These are phyloP conservation scores for Camelus bactrianus DNA, from an alignment of 2,113 vertebrate genomes.

Conservation along the genomic window DNA sequence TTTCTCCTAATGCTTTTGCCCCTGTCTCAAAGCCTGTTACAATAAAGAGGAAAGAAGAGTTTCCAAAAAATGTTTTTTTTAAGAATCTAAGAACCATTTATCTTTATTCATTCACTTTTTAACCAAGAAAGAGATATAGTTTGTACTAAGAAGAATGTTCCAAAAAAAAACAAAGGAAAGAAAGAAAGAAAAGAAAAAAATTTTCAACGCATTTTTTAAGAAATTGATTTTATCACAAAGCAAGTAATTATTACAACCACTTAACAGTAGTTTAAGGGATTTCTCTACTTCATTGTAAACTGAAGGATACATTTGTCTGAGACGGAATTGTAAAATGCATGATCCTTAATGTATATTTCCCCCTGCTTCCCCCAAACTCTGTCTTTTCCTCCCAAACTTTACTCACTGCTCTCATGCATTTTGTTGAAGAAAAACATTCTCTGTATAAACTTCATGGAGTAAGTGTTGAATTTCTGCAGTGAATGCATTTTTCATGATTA, in stretches of 20 bases:
- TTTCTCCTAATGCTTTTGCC: constrained; percentile 44
- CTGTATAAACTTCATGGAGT: constrained; percentile 41
- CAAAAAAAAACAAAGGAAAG: neutral
- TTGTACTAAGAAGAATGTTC: neutral
- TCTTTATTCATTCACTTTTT: constrained; percentile 1
- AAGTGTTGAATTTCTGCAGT: constrained; percentile 53
- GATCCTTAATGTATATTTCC: constrained; percentile 17
- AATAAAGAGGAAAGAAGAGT: constrained; percentile 57
- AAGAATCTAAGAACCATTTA: neutral
- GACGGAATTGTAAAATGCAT: constrained; percentile 18
- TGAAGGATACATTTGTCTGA: neutral
- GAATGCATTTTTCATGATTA: constrained; percentile 62
- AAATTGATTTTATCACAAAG: constrained; percentile 27
- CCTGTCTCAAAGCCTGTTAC: constrained; percentile 35
- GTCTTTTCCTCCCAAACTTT: constrained; percentile 48
- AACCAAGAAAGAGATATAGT: neutral
- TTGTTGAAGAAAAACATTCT: constrained; percentile 62
- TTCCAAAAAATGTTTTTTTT: neutral
- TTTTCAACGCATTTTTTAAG: constrained; percentile 38
- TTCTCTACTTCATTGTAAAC: neutral
- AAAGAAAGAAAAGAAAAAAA: neutral
- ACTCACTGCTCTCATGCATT: constrained; percentile 6
- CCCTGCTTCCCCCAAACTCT: neutral
- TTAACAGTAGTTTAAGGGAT: constrained; percentile 23
- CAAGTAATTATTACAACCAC: neutral